phyloP scores from a whole-genome alignment of 2,888 invertebrate genomes.

The Coelogynopora nodosa region DNA sequence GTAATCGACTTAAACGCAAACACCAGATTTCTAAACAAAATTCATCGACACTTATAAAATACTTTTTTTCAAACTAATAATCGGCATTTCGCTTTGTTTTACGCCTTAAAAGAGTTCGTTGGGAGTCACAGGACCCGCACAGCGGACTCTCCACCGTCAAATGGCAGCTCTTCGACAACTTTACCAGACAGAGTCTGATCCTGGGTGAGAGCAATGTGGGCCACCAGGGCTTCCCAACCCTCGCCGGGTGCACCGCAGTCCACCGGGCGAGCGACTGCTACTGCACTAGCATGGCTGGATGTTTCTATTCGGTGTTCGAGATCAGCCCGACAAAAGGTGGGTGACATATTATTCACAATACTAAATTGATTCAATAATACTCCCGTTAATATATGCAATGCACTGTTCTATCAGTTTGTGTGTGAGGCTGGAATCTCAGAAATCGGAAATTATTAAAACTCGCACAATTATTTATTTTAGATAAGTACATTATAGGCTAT shows the following conservation, averaged over 20 bases:
- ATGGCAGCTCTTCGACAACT: slow-evolving; percentile 48
- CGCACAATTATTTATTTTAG: too few species aligned
- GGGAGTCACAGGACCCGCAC: slow-evolving; percentile 50
- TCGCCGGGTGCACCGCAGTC: neutral
- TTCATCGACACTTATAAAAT: too few species aligned
- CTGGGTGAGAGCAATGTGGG: neutral
- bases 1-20: too few species aligned
- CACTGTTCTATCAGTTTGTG: too few species aligned
- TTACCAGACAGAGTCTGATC: neutral
- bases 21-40: too few species aligned
- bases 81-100: too few species aligned
- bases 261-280: neutral
- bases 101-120: slow-evolving; percentile 45
- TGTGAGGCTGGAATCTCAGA: too few species aligned
- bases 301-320: neutral
- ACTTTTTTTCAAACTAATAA: too few species aligned
- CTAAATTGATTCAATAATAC: neutral
- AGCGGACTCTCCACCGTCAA: slow-evolving; percentile 49
- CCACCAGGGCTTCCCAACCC: neutral
- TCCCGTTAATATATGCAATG: neutral
- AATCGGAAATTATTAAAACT: too few species aligned
- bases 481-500: too few species aligned
- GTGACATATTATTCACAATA: neutral
- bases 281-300: neutral
- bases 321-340: neutral